These are phyloP conservation scores for Tetheella fluctuosa DNA, from an alignment of 2,888 invertebrate genomes.

Conservation along the genomic window DNA sequence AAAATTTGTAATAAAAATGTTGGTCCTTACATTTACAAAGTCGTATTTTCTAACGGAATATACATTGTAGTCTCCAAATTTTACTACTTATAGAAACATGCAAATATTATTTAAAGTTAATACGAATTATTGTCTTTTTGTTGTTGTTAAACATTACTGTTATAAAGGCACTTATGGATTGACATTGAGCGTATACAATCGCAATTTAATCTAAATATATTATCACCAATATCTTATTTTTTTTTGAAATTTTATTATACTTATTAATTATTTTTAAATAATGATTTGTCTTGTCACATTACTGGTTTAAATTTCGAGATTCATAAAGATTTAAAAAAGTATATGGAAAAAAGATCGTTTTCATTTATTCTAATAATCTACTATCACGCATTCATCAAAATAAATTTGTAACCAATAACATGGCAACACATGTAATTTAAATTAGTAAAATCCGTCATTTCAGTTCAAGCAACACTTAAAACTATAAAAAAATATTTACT, in stretches of 20 bases:
- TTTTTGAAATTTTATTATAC: slow-evolving; percentile 38
- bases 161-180: slow-evolving; percentile 73
- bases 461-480: slow-evolving; percentile 63
- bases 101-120: slow-evolving; percentile 14
- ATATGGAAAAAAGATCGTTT: slow-evolving; percentile 31
- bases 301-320: slow-evolving; percentile 58
- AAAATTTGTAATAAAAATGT: slow-evolving; percentile 33
- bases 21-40: slow-evolving; percentile 37
- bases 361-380: slow-evolving; percentile 49
- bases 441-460: slow-evolving; percentile 48
- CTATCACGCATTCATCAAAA: slow-evolving; percentile 67
- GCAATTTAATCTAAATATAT: slow-evolving; percentile 17
- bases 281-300: slow-evolving; percentile 51
- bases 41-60: slow-evolving; percentile 23
- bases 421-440: slow-evolving; percentile 67
- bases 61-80: slow-evolving; percentile 36
- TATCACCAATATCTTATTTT: slow-evolving; percentile 53
- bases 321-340: slow-evolving; percentile 41
- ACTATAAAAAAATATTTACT: slow-evolving; percentile 46
- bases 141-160: slow-evolving; percentile 25
- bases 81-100: slow-evolving; percentile 16
- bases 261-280: slow-evolving; percentile 33
- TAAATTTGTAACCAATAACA: slow-evolving; percentile 72
- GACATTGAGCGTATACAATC: slow-evolving; percentile 69
- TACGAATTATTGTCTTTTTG: slow-evolving; percentile 32